Evolutionary conservation across 2,797 vertebrate species (phyloP), one percentile per base, ranked within the genome.

Genomic region (Epinephelus coioides): DNA sequence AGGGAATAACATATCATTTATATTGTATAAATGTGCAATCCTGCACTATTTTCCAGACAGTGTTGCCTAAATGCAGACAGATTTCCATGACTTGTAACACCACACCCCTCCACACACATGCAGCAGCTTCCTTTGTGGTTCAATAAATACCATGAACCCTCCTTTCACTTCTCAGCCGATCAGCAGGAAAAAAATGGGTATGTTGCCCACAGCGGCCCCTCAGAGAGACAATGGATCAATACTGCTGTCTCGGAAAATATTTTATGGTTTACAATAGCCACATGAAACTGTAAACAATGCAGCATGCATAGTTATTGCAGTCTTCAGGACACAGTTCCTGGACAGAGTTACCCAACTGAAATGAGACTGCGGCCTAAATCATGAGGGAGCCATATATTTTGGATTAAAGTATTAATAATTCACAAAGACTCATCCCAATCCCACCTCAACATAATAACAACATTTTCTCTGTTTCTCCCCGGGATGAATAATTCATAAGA

Each of bases 401-500:
- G 25, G 60, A 74, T 61, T 17, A 7, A 47, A 59, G 57, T 34
- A 77, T 86, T 34, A 88, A 86, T 88, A 83, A 89, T 89, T 87
- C 55, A 86, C 72, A 30, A 59, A 43, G 21, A 78, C 27, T 56
- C 23, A 30, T 78, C 47, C 46, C 18, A 55, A 57, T 40, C 50
- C 54, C 23, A 62, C 66, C 17, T 46, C 4, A 8, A 66, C 34
- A 64, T 56, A 43, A 80, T 49, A 78, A 75, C 51, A 79, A 57
- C 43, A 34, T 62, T 76, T 85, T 56, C 77, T 38, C 15, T 76
- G n/a, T 57, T 61, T 59, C 54, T 57, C 27, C 38, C 3, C 0
- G 3, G 6, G 49, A 85, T 92, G 13, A 91, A 91, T 92, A 56
- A 86, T 92, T 89, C 56, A 93, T 86, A 19, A 73, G 6, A 13